Conservation (phyloP, 2,113 vertebrate species). For the Lepidothrix coronata region DNA sequence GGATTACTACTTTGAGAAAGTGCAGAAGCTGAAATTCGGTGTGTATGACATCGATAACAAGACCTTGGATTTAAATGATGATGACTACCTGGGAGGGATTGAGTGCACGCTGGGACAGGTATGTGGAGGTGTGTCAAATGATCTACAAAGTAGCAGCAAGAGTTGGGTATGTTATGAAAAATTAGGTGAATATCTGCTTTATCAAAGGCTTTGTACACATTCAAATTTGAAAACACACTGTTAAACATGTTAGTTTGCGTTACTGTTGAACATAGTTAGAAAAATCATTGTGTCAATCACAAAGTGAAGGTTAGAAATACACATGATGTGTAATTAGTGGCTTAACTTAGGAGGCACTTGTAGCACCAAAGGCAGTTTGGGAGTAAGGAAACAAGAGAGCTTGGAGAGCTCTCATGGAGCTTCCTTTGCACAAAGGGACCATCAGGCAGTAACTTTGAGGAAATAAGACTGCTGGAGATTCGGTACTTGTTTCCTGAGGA, state of each 20-base stretch:
- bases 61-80: slow-evolving; percentile 79
- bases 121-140: not conserved
- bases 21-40: slow-evolving; percentile 86
- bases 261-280: accelerated
- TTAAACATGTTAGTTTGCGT: not conserved
- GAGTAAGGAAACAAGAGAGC: not conserved
- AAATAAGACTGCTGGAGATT: not conserved
- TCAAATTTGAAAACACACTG: not conserved
- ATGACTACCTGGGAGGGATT: slow-evolving; percentile 88
- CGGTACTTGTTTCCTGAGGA: not conserved
- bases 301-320: not conserved
- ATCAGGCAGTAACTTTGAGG: not conserved
- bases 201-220: not conserved
- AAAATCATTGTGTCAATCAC: not conserved
- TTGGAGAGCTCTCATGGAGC: not conserved
- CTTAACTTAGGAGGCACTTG: not conserved
- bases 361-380: not conserved
- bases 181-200: not conserved
- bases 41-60: slow-evolving; percentile 92
- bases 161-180: not conserved
- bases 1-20: slow-evolving; percentile 90
- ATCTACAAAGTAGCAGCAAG: not conserved
- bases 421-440: not conserved
- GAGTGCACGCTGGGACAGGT: slow-evolving; percentile 92
- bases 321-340: not conserved